Evolutionary conservation across 2,113 vertebrate genomes (phyloP).

Genomic region (Coregonus clupeaformis): DNA sequence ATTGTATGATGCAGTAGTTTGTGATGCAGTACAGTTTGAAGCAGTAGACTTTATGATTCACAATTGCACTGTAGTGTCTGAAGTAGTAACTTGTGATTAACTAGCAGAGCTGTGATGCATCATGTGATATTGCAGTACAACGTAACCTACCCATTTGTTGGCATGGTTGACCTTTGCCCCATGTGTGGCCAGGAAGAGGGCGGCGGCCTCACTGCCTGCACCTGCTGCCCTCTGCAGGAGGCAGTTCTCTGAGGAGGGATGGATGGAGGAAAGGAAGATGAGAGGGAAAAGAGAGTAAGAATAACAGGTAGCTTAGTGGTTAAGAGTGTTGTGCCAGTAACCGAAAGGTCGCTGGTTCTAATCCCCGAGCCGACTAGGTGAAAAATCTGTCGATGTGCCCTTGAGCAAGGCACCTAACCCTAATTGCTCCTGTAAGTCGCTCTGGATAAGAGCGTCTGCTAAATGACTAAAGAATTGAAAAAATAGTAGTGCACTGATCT

Average conservation of each 20-base stretch:
- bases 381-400: too few species aligned
- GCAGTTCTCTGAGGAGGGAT: slow-evolving; percentile 81
- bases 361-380: too few species aligned
- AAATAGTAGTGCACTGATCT: neutral
- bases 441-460: too few species aligned
- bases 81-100: neutral
- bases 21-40: too few species aligned
- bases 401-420: too few species aligned
- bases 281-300: neutral
- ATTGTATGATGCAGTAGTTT: neutral
- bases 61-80: too few species aligned
- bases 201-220: slow-evolving; percentile 87
- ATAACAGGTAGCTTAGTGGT: too few species aligned
- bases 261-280: neutral
- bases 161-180: slow-evolving; percentile 93
- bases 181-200: slow-evolving; percentile 92
- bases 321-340: too few species aligned
- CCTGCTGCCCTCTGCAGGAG: slow-evolving; percentile 91
- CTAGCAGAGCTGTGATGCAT: neutral
- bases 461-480: too few species aligned
- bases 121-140: neutral
- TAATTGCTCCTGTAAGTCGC: too few species aligned
- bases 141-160: slow-evolving; percentile 92
- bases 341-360: too few species aligned
- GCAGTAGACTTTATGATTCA: neutral